Evolutionary conservation across 2,797 vertebrate genomes (phyloP), one percentile per base, ranked within the genome.

Genomic region (Epinephelus coioides): DNA sequence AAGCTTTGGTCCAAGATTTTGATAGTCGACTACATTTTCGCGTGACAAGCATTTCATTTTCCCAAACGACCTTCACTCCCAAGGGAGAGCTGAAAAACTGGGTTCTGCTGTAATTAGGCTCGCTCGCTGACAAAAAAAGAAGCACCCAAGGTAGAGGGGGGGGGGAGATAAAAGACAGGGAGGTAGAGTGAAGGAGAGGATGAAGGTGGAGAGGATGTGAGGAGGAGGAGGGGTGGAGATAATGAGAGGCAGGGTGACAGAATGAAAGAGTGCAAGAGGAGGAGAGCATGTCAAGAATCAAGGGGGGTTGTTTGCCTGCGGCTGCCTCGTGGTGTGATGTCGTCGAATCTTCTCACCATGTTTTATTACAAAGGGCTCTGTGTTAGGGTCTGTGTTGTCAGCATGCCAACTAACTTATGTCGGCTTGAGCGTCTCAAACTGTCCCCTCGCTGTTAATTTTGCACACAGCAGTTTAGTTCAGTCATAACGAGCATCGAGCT

Each of bases 181-280:
- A 83, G 60, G 80, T 72, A 67, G 79, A 81, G 75, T 61, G 79
- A 84, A 73, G 81, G 76, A 86, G 83, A 87, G 73, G 84, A 76
- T 83, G 85, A 85, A 86, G 81, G 78, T 87, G 64, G 62, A 44
- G 81, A 76, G 69, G 75, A 61, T 79, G 79, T 70, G 82, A 78
- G 64, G 78, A 83, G 69, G 76, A 82, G 72, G 78, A 75, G 57
- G 81, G 84, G 67, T 76, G 77, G 53, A 79, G 88, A 88, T 91
- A 91, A 93, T 91, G 90, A 92, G 88, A 89, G 76, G 76, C 84
- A 90, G 78, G 83, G 83, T 78, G 89, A 91, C 82, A 86, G 85
- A 84, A 91, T 90, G 89, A 93, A 88, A 88, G 85, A 87, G 82
- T 88, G 86, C 87, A 79, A 23, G 71, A 91, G 86, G 85, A 88